phyloP scores from a whole-genome alignment of 2,113 vertebrate genomes.

The Cyprinodon tularosa region DNA sequence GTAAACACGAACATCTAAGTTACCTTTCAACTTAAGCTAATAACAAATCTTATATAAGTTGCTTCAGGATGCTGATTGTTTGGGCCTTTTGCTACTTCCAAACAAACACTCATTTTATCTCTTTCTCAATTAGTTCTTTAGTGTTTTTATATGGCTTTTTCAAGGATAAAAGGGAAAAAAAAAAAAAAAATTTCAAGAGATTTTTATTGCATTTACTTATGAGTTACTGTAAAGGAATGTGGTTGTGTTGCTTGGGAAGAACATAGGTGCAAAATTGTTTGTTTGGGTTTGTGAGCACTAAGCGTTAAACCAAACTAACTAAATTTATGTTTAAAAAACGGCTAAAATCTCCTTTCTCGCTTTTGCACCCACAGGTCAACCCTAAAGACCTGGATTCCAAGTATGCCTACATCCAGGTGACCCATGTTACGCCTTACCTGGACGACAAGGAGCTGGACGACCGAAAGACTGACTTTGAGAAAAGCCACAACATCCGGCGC shows the following conservation, averaged over 20 bases:
- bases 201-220: too few species aligned
- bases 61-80: neutral
- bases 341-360: neutral
- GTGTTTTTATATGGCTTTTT: too few species aligned
- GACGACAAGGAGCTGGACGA: conserved; percentile 97
- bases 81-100: too few species aligned
- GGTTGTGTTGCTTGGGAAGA: too few species aligned
- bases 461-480: conserved; percentile 94
- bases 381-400: conserved; percentile 96
- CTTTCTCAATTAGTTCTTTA: too few species aligned
- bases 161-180: too few species aligned
- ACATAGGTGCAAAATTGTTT: too few species aligned
- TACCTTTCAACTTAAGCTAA: neutral
- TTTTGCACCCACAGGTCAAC: conserved; percentile 85
- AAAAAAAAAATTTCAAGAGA: too few species aligned
- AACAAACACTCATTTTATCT: too few species aligned
- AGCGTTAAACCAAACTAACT: neutral
- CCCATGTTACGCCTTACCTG: conserved; percentile 91
- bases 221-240: neutral
- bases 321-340: neutral
- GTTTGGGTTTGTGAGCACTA: too few species aligned
- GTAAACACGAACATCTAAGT: neutral
- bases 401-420: conserved; percentile 98
- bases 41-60: neutral
- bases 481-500: conserved; percentile 94